A percentile compares a stretch with the other conserved stretches of the same genome.
These are phyloP conservation scores for Scolopax rusticola DNA, from an alignment of 2,797 vertebrate species.

Conservation along the genomic window DNA sequence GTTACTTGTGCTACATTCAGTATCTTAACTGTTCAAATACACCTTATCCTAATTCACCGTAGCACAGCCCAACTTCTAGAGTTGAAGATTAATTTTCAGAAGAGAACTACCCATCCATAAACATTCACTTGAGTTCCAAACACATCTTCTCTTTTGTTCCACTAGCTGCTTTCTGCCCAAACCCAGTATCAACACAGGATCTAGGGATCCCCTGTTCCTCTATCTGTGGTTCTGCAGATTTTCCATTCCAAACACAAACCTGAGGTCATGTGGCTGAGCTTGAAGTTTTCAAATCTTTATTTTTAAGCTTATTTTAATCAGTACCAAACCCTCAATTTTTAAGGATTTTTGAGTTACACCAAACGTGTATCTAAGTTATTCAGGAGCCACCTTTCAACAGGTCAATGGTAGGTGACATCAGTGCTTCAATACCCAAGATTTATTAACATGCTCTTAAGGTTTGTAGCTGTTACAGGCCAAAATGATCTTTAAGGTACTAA, in stretches of 20 bases:
- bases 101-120: neutral
- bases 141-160: neutral
- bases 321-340: neutral
- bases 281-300: neutral
- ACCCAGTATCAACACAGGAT: neutral
- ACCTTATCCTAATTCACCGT: neutral
- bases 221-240: neutral
- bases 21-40: neutral
- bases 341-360: neutral
- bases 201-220: neutral
- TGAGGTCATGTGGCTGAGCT: neutral
- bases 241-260: neutral
- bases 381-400: neutral
- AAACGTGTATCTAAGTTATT: neutral
- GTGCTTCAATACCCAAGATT: neutral
- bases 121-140: neutral
- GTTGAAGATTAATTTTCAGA: neutral
- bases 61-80: neutral
- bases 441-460: neutral
- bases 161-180: neutral
- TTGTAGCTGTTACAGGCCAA: neutral
- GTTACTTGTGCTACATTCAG: neutral
- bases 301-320: neutral
- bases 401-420: neutral
- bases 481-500: neutral